These are phyloP conservation scores for Hypocryptadius cinnamomeus DNA, from an alignment of 2,113 vertebrate genomes.

Conservation along the genomic window DNA sequence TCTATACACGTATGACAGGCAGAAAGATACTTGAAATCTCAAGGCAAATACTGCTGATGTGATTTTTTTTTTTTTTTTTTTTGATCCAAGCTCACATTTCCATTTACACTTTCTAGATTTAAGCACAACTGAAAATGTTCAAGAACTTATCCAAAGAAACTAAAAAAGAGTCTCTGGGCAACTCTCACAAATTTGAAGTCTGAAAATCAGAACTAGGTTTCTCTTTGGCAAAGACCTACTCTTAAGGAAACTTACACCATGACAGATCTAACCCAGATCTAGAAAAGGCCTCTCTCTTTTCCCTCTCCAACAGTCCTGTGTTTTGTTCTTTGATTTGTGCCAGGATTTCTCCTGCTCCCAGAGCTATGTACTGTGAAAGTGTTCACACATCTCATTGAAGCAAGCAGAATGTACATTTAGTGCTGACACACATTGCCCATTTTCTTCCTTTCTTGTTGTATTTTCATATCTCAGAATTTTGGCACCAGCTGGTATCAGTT, in stretches of 20 bases:
- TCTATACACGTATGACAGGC: background rate
- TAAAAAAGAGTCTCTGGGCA: background rate
- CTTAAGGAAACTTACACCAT: background rate
- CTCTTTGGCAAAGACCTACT: background rate
- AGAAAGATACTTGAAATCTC: background rate
- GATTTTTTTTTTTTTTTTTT: background rate
- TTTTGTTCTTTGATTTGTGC: background rate
- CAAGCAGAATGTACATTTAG: background rate
- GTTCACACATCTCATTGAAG: background rate
- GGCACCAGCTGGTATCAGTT: background rate
- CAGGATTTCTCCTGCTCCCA: background rate
- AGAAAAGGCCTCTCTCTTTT: background rate
- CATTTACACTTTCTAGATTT: background rate
- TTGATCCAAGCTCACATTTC: background rate
- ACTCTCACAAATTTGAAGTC: background rate
- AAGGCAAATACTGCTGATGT: background rate
- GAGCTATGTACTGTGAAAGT: background rate
- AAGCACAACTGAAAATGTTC: background rate
- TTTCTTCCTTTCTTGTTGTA: background rate
- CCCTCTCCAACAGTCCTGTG: background rate
- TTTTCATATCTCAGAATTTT: background rate
- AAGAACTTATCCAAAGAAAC: background rate
- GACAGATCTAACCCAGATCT: background rate
- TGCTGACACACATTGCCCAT: background rate
- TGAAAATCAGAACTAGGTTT: background rate